Percentiles rank a stretch among this genome's conserved stretches.
Evolutionary conservation across 2,797 vertebrate genomes (phyloP).

Genomic region (Sardinella longiceps): DNA sequence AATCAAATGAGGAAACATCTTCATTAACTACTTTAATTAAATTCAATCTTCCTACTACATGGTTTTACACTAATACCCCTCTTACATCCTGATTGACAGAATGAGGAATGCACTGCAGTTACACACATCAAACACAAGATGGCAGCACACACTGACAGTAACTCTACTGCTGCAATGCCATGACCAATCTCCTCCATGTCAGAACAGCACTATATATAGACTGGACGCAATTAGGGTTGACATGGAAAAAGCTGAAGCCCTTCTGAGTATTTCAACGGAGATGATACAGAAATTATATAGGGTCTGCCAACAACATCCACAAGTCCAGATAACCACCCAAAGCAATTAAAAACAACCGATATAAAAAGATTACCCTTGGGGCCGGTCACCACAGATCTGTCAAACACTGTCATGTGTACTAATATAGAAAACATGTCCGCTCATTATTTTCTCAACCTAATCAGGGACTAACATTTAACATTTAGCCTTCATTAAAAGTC

Average conservation of each 20-base stretch:
- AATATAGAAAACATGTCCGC: neutral
- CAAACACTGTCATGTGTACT: constrained; percentile 6
- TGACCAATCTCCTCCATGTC: constrained; percentile 3
- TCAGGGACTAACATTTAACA: neutral
- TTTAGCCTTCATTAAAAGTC: neutral
- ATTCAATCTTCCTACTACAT: neutral
- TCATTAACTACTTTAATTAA: neutral
- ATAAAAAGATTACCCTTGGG: constrained; percentile 1
- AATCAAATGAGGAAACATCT: neutral
- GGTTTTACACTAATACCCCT: neutral
- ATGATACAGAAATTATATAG: constrained; percentile 21
- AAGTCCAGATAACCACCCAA: neutral
- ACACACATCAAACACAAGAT: neutral
- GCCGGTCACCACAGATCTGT: constrained; percentile 2
- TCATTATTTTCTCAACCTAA: neutral
- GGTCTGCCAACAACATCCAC: constrained; percentile 15
- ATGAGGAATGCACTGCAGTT: neutral
- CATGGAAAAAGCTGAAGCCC: neutral
- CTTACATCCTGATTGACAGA: neutral
- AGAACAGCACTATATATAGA: constrained; percentile 20
- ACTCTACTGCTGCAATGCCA: neutral
- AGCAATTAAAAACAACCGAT: constrained; percentile 10
- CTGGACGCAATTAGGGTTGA: neutral
- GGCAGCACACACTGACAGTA: neutral
- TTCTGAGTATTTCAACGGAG: constrained; percentile 10